phyloP scores from a whole-genome alignment of 2,113 vertebrate genomes.

The Laterallus jamaicensis region DNA sequence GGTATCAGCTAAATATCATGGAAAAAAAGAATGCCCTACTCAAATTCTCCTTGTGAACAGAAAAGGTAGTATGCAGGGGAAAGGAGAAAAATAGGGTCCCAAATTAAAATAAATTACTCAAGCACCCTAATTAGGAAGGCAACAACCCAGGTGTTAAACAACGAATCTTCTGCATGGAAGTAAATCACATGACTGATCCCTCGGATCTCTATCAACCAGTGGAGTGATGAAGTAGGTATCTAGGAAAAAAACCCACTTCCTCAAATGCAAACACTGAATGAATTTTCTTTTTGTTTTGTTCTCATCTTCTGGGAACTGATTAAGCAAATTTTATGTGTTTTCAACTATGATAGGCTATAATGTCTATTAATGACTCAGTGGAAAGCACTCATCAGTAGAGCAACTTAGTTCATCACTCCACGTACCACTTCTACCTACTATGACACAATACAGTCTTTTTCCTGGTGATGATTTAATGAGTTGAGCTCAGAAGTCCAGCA shows the following conservation, averaged over 20 bases:
- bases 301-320: not conserved
- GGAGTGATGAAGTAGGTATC: not conserved
- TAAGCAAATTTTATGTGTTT: not conserved
- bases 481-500: not conserved
- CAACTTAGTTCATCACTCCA: not conserved
- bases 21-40: not conserved
- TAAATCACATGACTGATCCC: not conserved
- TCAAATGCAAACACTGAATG: not conserved
- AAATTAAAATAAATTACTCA: not conserved
- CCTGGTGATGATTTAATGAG: not conserved
- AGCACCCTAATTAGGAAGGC: not conserved
- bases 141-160: not conserved
- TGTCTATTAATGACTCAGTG: not conserved
- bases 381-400: not conserved
- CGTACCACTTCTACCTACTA: not conserved
- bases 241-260: not conserved
- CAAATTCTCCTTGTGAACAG: not conserved
- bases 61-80: not conserved
- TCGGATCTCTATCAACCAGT: not conserved
- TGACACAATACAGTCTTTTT: not conserved
- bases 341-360: not conserved
- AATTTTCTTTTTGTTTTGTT: not conserved
- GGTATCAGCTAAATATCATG: not conserved
- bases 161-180: not conserved
- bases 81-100: not conserved